Evolutionary conservation across 2,797 vertebrate genomes (phyloP).

Genomic region (Microchirus variegatus): DNA sequence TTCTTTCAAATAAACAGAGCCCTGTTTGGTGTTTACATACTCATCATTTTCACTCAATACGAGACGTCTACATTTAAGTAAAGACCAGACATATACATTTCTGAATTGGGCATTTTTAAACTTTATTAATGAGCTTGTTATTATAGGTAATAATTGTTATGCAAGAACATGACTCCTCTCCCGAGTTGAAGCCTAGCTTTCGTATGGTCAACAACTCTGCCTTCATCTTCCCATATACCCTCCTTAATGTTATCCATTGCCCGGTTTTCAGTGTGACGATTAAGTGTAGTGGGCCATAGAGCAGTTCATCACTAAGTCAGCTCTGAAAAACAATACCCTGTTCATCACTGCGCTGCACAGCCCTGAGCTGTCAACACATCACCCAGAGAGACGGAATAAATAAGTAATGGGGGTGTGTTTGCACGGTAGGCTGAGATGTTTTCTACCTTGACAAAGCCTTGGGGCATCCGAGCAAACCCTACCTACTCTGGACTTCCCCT

Average conservation of each 20-base stretch:
- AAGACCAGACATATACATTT: too few relatives aligned
- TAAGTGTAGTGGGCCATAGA: constrained; percentile 27
- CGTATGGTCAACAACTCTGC: constrained; percentile 7
- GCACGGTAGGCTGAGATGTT: constrained; percentile 57
- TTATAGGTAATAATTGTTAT: neutral
- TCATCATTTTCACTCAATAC: too few relatives aligned
- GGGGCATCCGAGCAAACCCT: constrained; percentile 55
- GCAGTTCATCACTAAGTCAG: constrained; percentile 21
- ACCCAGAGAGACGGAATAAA: constrained; percentile 59
- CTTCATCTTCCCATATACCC: constrained; percentile 2
- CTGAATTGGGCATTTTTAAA: too few relatives aligned
- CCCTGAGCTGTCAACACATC: constrained; percentile 63
- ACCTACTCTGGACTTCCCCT: constrained; percentile 66
- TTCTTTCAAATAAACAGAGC: too few relatives aligned
- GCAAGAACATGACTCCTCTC: constrained; percentile 36
- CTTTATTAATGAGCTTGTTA: too few relatives aligned
- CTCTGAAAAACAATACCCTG: constrained; percentile 56
- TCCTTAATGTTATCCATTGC: constrained; percentile 49
- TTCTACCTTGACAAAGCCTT: constrained; percentile 68
- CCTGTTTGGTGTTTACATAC: too few relatives aligned
- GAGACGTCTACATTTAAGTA: too few relatives aligned
- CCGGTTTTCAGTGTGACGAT: constrained; percentile 39
- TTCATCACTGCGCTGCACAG: constrained; percentile 29
- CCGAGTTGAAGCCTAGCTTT: constrained; percentile 3
- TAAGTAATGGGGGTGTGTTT: constrained; percentile 61